A percentile compares a stretch with the other conserved stretches of the same genome.
Evolutionary conservation across 2,113 vertebrate genomes (phyloP).

Genomic region (Platycercus adscitus): DNA sequence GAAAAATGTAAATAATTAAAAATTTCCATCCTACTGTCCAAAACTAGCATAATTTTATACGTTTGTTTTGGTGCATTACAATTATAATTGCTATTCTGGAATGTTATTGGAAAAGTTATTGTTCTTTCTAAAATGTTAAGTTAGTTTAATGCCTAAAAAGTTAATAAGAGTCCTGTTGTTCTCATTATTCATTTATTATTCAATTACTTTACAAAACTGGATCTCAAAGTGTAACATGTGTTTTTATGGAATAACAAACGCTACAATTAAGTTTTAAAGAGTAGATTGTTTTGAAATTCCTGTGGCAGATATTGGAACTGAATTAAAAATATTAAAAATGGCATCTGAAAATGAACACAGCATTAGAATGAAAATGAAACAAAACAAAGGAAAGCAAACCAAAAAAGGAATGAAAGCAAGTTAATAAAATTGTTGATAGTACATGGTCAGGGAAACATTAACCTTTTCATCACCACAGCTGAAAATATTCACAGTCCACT

Average conservation of each 20-base stretch:
- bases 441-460: neutral
- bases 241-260: slow-evolving; percentile 35
- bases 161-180: slow-evolving; percentile 27
- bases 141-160: slow-evolving; percentile 29
- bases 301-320: slow-evolving; percentile 42
- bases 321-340: slow-evolving; percentile 51
- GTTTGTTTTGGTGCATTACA: neutral
- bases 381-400: neutral
- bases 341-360: slow-evolving; percentile 31
- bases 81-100: neutral
- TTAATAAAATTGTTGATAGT: neutral
- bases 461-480: neutral
- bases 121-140: slow-evolving; percentile 34
- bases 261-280: slow-evolving; percentile 14
- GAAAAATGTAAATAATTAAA: slow-evolving; percentile 38
- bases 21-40: slow-evolving; percentile 54
- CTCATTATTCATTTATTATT: slow-evolving; percentile 49
- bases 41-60: neutral
- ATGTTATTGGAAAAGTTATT: neutral
- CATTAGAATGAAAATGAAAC: slow-evolving; percentile 30
- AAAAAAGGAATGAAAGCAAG: slow-evolving; percentile 27
- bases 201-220: slow-evolving; percentile 35
- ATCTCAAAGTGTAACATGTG: slow-evolving; percentile 20
- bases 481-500: neutral
- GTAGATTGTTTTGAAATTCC: slow-evolving; percentile 51